phyloP scores from a whole-genome alignment of 1,140 invertebrate genomes.

The Cyclargus thomasi region DNA sequence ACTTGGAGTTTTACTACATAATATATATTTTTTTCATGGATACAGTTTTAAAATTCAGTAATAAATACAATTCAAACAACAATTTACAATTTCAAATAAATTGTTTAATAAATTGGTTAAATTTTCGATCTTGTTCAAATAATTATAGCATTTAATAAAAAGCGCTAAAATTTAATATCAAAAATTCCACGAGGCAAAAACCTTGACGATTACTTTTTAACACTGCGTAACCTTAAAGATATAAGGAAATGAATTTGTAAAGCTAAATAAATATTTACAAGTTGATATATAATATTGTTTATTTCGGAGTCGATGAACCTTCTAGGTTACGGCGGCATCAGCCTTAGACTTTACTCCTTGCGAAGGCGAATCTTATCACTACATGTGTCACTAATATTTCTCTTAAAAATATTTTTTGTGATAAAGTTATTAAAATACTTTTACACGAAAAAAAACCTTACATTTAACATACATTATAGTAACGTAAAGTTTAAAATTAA shows the following conservation, averaged over 20 bases:
- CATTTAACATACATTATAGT: too few species aligned
- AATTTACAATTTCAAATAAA: too few species aligned
- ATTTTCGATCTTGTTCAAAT: too few species aligned
- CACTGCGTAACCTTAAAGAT: background rate
- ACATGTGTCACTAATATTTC: background rate
- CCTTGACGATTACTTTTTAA: background rate
- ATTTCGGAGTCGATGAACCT: slow-evolving; percentile 13
- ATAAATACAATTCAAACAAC: too few species aligned
- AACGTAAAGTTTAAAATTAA: too few species aligned
- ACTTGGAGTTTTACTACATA: too few species aligned
- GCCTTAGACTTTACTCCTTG: slow-evolving; percentile 13
- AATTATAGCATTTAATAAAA: background rate
- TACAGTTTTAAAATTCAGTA: too few species aligned
- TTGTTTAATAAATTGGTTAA: too few species aligned
- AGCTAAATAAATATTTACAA: background rate
- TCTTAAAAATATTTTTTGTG: background rate
- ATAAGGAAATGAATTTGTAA: slow-evolving; percentile 10
- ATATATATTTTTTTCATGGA: too few species aligned
- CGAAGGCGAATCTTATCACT: slow-evolving; percentile 13
- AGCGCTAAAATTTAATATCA: background rate
- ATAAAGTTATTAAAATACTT: too few species aligned
- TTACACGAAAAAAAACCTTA: too few species aligned
- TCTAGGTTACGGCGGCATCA: background rate
- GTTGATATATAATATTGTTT: slow-evolving; percentile 8
- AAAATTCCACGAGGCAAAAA: background rate